Evolutionary conservation across 2,113 vertebrate genomes (phyloP), one percentile per base, ranked within the genome.

Genomic region (Casuarius casuarius): DNA sequence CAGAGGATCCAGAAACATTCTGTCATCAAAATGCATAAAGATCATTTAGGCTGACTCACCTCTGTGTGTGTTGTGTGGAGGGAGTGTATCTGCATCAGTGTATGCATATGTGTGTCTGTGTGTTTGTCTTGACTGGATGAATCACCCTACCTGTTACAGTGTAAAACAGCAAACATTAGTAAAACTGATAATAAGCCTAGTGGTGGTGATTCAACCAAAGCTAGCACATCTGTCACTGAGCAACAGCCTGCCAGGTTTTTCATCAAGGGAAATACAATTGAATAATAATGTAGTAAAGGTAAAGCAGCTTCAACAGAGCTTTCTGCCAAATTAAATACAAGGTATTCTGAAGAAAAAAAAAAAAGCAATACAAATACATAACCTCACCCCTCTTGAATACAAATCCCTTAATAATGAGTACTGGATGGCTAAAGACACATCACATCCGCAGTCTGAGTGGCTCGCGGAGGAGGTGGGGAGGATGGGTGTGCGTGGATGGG

Each of bases 121-220:
- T 95, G 90, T 95, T 95, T 95, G 71, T 79, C 92, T 92, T 38
- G 86, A 93, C 63, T 94, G 90, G 86, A 90, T 98, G 97, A 97
- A 97, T 98, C 97, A 95, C 88, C 48, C 96, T 97, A 97, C 97
- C 97, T 98, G 97, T 82, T 97, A 94, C 13, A 96, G 90, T 95
- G 83, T 96, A 97, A 97, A 98, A 80, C 97, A 97, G 95, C 96
- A 98, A 97, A 98, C 97, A 97, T 98, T 98, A 98, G 97, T 98
- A 98, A 98, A 98, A 97, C 96, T 96, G 96, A 97, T 98, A 98
- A 98, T 97, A 97, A 38, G 83, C 89, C 97, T 97, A 71, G 97
- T 96, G 97, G 93, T 96, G 97, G 97, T 92, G 94, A 98, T 97
- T 98, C 98, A 98, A 98, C 97, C 98, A 97, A 96, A 98, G 89